These are phyloP conservation scores for Drosophila nebulosa DNA, from an alignment of 1,140 invertebrate genomes.

Conservation along the genomic window DNA sequence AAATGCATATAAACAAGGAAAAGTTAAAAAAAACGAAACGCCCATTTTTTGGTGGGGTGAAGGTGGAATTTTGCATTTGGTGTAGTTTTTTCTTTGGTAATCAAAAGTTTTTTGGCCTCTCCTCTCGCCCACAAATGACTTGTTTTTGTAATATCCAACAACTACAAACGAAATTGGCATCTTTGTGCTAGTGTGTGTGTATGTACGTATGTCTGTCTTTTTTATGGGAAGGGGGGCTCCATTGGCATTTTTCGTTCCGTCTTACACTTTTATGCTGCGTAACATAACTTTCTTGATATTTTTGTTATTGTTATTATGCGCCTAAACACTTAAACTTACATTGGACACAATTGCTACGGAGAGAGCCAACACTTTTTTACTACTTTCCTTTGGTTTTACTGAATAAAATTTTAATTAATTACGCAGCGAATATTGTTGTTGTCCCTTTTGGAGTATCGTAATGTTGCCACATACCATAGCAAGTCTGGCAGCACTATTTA, in stretches of 20 bases:
- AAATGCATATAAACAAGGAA: background rate
- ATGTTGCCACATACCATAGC: background rate
- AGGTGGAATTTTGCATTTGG: constrained; percentile 8
- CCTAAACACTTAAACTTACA: constrained; percentile 42
- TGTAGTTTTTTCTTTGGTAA: constrained; percentile 6
- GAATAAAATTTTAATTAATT: constrained; percentile 52
- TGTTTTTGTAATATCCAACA: constrained; percentile 64
- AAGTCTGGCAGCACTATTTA: background rate
- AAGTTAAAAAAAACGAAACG: constrained; percentile 37
- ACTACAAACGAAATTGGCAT: constrained; percentile 22
- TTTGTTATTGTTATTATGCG: background rate
- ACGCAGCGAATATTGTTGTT: constrained; percentile 71
- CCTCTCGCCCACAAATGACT: constrained; percentile 42
- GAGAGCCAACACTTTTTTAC: constrained; percentile 17
- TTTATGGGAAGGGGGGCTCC: constrained; percentile 38
- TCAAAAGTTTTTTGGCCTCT: constrained; percentile 18
- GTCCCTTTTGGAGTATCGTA: constrained; percentile 32
- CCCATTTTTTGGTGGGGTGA: constrained; percentile 47
- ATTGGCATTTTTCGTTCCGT: constrained; percentile 58
- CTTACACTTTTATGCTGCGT: constrained; percentile 50
- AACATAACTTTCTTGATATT: constrained; percentile 33
- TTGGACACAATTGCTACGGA: constrained; percentile 21
- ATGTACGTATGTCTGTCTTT: constrained; percentile 48
- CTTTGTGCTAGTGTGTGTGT: constrained; percentile 24
- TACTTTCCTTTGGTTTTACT: constrained; percentile 34